Base-by-base conservation (phyloP, 92 coral and sea anemone genomes). In the Meandrina meandrites region DNA sequence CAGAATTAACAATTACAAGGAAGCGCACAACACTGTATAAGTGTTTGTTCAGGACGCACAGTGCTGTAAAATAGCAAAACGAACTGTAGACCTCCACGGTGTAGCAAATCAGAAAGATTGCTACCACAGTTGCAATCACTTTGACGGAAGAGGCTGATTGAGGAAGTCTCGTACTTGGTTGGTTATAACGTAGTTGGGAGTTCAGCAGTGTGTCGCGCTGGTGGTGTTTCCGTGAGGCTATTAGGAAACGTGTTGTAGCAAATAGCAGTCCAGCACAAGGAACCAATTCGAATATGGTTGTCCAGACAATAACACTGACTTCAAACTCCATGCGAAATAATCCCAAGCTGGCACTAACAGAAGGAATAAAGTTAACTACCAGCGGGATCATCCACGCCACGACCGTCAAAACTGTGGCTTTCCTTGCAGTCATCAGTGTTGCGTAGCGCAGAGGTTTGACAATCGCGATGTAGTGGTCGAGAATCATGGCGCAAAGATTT, bases 381-480 rank as follows among this genome's bases (percentile, higher is more conserved):
- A 51, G 9, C 16, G 87, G 87, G 37, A 51, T 11, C 12, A 72
- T 56, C 87, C 87, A 83, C 1, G 87, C 87, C 8, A 15, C 51
- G 21, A 48, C 79, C 36, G 47, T 37, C 24, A 73, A 32, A 8
- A 35, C 22, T 19, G 68, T 30, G 19, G 78, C 87, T 10, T 70
- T 22, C 1, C 66, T 47, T 32, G 79, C 19, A 15, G 87, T 83
- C 87, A 83, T 83, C 34, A 73, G 53, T 15, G 87, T 3, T 11
- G 73, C 15, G 28, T 83, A 83, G 7, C 37, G 79, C 36, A 83
- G 69, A 72, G 87, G 87, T 51, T 36, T 71, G 35, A 83, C 79
- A 28, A 83, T 83, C 18, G 87, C 87, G 71, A 83, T 83, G 56
- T 83, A 83, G 16, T 80, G 79, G n/a, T 83, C 87, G n/a, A 73